Base-by-base conservation (phyloP, 2,113 vertebrate species). In the Pedetes capensis region DNA sequence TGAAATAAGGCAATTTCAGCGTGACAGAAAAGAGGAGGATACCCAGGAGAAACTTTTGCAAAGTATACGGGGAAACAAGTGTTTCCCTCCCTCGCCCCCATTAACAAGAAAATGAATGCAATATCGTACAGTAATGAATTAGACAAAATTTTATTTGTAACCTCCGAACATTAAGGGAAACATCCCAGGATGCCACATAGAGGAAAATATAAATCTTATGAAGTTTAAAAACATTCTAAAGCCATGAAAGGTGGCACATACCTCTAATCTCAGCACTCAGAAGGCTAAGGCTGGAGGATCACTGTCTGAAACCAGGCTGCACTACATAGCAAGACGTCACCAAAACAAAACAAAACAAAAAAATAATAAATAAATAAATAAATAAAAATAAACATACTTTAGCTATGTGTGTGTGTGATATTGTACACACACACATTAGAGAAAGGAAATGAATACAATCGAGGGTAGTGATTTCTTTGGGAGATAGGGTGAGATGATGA, bases 161-260 rank as follows among this genome's bases (percentile, higher is more conserved):
- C 29, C n/a, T n/a, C n/a, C n/a, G n/a, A n/a, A n/a, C n/a, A n/a
- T n/a, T 42, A 29, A 72, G 47, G 47, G 59, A 80, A 75, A 75
- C 44, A 57, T 66, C 47, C 47, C 37, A 74, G 51, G 44, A 74
- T 42, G 71, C 37, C 11, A 32, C 47, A 69, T 1, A 75, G 44
- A 80, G 78, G 37, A n/a, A 86, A 37, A 37, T 14, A 63, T 7
- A 83, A 57, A 88, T 22, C 88, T 82, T 44, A 57, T 0, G 34
- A 85, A 84, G 83, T 57, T 76, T 32, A 91, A 78, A 93, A 89
- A 64, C n/a, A 72, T n/a, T n/a, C n/a, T n/a, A n/a, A n/a, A n/a
- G n/a, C n/a, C n/a, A n/a, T n/a, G n/a, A n/a, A n/a, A n/a, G n/a
- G n/a, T n/a, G n/a, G n/a, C n/a, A n/a, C n/a, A n/a, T n/a, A n/a